Base-by-base conservation (phyloP, 2,888 invertebrate species). In the Chromoteleia sp. region DNA sequence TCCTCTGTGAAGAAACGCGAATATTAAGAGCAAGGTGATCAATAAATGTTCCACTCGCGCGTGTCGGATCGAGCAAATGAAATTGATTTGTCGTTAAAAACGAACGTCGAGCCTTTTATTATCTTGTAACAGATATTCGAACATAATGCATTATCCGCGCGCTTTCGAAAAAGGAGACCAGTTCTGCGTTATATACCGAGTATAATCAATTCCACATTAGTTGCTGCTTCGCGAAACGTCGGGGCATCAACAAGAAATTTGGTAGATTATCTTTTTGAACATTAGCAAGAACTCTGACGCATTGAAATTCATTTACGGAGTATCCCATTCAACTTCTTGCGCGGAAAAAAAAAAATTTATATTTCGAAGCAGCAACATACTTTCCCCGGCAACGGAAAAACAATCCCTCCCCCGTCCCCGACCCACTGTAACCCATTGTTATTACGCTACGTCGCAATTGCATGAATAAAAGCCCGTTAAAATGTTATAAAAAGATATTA, bases 161-260 rank as follows among this genome's bases (percentile, higher is more conserved):
- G n/a, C 30, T 48, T 59, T 52, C 41, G 52, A 48, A 67, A 75
- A 76, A 76, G n/a, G 67, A 12, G 59, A 19, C 29, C 39, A 59
- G 41, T 67, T 68, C 29, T 12, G 19, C 21, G 19, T 63, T 54
- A 19, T 56, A 12, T 45, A 25, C 25, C 33, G 50, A 29, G 52
- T 70, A 70, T 70, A 77, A 77, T 70, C 77, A 77, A 77, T 77
- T 77, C 54, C 15, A 63, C 77, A 77, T 77, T 77, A 77, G 77
- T 70, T 63, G 36, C 45, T 63, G 36, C 45, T 48, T 19, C 12
- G 59, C 43, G 56, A 63, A 63, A 54, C 43, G 52, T 33, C 25
- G 39, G 10, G 33, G 43, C 39, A 33, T 58, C 52, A 36, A 19
- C 76, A 76, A 76, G 76, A 76, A 76, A 76, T 68, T 52, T 43